Conservation (phyloP, 2,113 vertebrate species). For the Nycticorax nycticorax region DNA sequence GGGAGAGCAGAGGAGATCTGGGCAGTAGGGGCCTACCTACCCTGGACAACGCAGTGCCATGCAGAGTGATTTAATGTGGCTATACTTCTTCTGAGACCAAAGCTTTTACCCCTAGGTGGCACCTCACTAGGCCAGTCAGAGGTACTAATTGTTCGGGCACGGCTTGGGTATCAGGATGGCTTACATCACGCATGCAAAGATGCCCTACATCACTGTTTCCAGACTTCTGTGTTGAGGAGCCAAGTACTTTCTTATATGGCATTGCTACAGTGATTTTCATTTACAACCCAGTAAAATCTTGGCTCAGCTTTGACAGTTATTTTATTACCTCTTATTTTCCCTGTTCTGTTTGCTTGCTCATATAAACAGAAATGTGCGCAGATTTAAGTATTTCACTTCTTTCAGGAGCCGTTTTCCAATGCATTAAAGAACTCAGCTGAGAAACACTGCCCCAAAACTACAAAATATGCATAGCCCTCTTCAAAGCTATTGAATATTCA, state of each 20-base stretch:
- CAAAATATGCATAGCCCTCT: background rate
- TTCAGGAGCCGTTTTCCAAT: background rate
- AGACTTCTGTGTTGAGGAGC: background rate
- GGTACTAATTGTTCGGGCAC: background rate
- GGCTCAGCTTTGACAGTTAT: background rate
- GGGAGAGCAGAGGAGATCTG: fast-evolving
- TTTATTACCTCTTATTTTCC: background rate
- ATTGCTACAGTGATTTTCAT: background rate
- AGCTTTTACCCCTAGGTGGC: background rate
- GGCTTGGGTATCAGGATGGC: background rate
- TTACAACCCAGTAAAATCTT: background rate
- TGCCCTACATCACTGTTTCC: background rate
- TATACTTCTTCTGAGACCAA: background rate
- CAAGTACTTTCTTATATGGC: background rate
- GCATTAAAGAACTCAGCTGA: background rate
- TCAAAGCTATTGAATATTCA: background rate
- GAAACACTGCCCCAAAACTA: background rate
- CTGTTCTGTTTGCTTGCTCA: background rate
- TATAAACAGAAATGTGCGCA: background rate
- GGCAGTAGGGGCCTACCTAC: fast-evolving
- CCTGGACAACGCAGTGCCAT: background rate
- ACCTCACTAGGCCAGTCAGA: background rate
- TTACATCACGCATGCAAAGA: background rate
- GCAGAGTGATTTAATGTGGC: background rate
- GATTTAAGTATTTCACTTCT: background rate